phyloP scores from a whole-genome alignment of 2,888 invertebrate species.

The Thecophora atra region DNA sequence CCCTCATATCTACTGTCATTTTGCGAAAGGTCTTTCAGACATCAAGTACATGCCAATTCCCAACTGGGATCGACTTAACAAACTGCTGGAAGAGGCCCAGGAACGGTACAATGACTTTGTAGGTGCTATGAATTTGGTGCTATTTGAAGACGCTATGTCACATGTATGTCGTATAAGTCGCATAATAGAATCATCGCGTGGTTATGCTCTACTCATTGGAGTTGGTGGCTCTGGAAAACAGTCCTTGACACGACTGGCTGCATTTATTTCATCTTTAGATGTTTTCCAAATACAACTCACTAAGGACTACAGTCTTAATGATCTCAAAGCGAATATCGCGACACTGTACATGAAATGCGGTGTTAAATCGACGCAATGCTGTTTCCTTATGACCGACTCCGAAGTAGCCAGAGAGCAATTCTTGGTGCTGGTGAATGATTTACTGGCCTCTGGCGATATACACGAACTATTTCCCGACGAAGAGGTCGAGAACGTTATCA shows the following conservation, averaged over 20 bases:
- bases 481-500: slow-evolving; percentile 86
- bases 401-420: slow-evolving; percentile 91
- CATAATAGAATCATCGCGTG: slow-evolving; percentile 89
- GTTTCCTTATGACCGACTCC: slow-evolving; percentile 93
- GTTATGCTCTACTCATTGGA: slow-evolving; percentile 90
- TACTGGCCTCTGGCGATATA: slow-evolving; percentile 93
- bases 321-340: slow-evolving; percentile 80
- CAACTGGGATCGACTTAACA: slow-evolving; percentile 76
- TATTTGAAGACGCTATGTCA: slow-evolving; percentile 94
- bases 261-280: slow-evolving; percentile 90
- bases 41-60: slow-evolving; percentile 86
- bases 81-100: slow-evolving; percentile 82
- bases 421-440: slow-evolving; percentile 90
- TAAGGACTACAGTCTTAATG: slow-evolving; percentile 85
- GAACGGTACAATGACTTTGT: slow-evolving; percentile 88
- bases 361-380: slow-evolving; percentile 82
- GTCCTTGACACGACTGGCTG: slow-evolving; percentile 85
- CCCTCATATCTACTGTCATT: slow-evolving; percentile 91
- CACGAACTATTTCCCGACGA: slow-evolving; percentile 91
- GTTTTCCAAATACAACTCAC: slow-evolving; percentile 93
- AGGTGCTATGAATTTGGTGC: slow-evolving; percentile 91
- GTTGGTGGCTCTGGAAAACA: slow-evolving; percentile 97
- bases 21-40: slow-evolving; percentile 90
- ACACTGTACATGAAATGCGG: slow-evolving; percentile 86
- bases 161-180: slow-evolving; percentile 93